Evolutionary conservation across 2,888 invertebrate species (phyloP).

Genomic region (Malthinus seriepunctatus): DNA sequence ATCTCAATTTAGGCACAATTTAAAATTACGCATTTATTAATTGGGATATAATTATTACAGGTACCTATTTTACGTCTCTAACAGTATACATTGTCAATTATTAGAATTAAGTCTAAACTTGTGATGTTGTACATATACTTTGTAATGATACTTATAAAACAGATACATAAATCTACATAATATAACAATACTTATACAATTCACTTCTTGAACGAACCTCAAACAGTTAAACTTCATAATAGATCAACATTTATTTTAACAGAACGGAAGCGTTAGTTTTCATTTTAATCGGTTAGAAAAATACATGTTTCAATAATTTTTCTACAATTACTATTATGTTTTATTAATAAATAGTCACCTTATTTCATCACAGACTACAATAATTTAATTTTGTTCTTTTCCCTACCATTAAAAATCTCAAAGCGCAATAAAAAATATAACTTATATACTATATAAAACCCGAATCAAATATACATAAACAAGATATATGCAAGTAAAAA

Average conservation of each 20-base stretch:
- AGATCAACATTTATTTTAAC: constrained; percentile 48
- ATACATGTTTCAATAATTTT: constrained; percentile 51
- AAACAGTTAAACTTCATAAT: constrained; percentile 47
- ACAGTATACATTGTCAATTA: constrained; percentile 49
- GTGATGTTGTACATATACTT: constrained; percentile 50
- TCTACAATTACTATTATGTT: constrained; percentile 47
- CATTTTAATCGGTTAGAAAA: constrained; percentile 46
- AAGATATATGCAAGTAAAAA: constrained; percentile 20
- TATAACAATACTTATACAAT: constrained; percentile 49
- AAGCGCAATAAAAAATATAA: constrained; percentile 25
- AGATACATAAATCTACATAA: constrained; percentile 46
- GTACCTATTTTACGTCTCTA: constrained; percentile 46
- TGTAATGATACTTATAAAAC: constrained; percentile 38
- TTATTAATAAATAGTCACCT: constrained; percentile 56
- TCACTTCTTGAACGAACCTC: constrained; percentile 42
- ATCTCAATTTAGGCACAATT: constrained; percentile 5
- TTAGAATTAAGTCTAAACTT: constrained; percentile 44
- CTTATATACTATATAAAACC: constrained; percentile 28
- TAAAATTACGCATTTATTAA: constrained; percentile 40
- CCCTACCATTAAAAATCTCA: constrained; percentile 29
- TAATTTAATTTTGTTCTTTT: constrained; percentile 45
- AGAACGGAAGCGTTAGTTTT: constrained; percentile 47
- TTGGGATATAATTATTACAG: constrained; percentile 48
- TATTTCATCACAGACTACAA: constrained; percentile 56
- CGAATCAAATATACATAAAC: constrained; percentile 21